Evolutionary conservation across 2,888 invertebrate species (phyloP).

Genomic region (Macrosiphum euphorbiae): DNA sequence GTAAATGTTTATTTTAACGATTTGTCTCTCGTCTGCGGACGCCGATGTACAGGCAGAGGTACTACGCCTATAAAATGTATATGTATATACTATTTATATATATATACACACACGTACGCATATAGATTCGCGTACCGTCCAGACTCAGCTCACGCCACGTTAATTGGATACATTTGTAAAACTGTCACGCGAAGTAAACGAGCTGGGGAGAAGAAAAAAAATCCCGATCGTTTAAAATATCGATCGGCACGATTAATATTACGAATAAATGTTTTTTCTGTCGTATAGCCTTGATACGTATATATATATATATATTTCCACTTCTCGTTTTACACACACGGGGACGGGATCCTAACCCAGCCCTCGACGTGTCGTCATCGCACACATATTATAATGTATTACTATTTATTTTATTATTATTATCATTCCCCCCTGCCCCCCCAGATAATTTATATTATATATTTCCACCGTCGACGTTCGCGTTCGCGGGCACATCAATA

Average conservation of each 20-base stretch:
- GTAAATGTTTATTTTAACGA: neutral
- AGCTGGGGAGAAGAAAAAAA: neutral
- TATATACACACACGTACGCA: too few species aligned
- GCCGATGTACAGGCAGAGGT: neutral
- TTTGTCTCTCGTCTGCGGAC: neutral
- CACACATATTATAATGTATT: neutral
- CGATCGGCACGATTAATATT: constrained; percentile 11
- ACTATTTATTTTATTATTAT: constrained; percentile 14
- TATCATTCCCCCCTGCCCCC: neutral
- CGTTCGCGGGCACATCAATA: constrained; percentile 19
- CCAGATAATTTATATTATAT: neutral
- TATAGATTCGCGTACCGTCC: neutral
- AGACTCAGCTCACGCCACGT: neutral
- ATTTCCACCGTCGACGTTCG: neutral
- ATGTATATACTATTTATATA: neutral
- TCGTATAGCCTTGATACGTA: neutral
- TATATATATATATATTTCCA: neutral
- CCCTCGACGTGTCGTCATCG: neutral
- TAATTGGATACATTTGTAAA: constrained; percentile 40
- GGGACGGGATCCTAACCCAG: neutral
- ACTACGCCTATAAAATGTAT: neutral
- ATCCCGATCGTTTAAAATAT: constrained; percentile 12
- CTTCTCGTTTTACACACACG: neutral
- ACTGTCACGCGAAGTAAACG: neutral
- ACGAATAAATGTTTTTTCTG: neutral